Evolutionary conservation across 53 echinoderm and acorn worm species (phyloP).

Genomic region (Apostichopus leukothele): DNA sequence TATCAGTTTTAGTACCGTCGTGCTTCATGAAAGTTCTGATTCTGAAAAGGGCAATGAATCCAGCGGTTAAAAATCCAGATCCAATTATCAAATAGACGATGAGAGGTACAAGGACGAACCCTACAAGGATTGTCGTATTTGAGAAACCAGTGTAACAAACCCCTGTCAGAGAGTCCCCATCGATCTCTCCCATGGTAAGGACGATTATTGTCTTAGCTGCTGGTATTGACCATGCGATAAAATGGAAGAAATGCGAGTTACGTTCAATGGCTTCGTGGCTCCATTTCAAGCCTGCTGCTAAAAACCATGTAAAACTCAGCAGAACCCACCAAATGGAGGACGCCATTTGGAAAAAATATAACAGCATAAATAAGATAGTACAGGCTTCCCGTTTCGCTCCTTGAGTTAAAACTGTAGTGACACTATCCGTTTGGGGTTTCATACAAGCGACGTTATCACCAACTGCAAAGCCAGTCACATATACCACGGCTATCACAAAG

Average conservation of each 20-base stretch:
- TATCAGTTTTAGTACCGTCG: constrained; percentile 98
- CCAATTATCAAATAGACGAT: constrained; percentile 94
- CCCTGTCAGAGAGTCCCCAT: constrained; percentile 87
- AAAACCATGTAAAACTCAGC: constrained; percentile 97
- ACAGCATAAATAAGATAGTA: constrained; percentile 92
- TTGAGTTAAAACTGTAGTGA: constrained; percentile 58
- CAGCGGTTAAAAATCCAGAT: constrained; percentile 83
- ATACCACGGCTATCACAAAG: constrained; percentile 88
- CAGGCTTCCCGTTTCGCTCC: constrained; percentile 91
- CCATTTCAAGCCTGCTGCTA: constrained; percentile 98
- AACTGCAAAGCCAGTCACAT: constrained; percentile 91
- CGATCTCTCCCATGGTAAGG: constrained; percentile 86
- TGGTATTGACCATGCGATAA: constrained; percentile 96
- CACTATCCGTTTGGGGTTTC: constrained; percentile 46
- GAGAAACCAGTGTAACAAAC: constrained; percentile 94
- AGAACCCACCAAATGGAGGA: constrained; percentile 99
- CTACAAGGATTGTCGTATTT: constrained; percentile 74
- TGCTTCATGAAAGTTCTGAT: constrained; percentile 99
- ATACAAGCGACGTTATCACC: constrained; percentile 82
- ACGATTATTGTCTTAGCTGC: constrained; percentile 93
- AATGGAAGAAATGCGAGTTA: constrained; percentile 98
- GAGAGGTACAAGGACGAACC: constrained; percentile 89
- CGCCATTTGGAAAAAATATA: constrained; percentile 98
- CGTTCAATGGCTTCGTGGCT: constrained; percentile 98
- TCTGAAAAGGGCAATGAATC: constrained; percentile 96